phyloP scores from a whole-genome alignment of 2,888 invertebrate species.

The Hyposoter dolosus region DNA sequence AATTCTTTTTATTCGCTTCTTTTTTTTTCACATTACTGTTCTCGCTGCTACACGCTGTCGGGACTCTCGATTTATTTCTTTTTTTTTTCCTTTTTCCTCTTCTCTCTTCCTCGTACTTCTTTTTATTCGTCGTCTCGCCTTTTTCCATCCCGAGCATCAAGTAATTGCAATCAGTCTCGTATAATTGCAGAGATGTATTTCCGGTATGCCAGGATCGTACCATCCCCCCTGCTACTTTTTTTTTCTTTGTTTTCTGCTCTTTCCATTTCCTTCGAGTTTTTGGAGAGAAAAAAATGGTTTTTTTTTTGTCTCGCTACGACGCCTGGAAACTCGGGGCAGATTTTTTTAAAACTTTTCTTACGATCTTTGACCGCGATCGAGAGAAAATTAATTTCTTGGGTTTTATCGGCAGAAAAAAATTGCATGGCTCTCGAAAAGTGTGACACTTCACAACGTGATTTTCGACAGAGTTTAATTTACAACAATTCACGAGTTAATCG shows the following conservation, averaged over 20 bases:
- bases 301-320: no score
- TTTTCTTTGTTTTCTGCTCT: neutral
- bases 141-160: conserved; percentile 13
- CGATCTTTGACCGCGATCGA: neutral
- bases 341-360: no score
- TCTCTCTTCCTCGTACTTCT: neutral
- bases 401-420: neutral
- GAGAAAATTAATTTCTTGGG: neutral
- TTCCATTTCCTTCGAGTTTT: neutral
- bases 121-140: neutral
- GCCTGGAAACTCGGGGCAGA: no score
- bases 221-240: neutral
- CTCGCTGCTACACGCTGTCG: neutral
- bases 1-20: conserved; percentile 21
- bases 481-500: neutral
- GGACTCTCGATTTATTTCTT: conserved; percentile 38
- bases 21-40: neutral
- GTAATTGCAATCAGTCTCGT: conserved; percentile 59
- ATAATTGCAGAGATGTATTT: conserved; percentile 55
- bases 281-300: neutral
- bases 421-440: neutral
- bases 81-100: neutral
- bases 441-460: neutral
- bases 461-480: neutral
- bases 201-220: conserved; percentile 47